Percentiles rank a stretch among this genome's conserved stretches.
These are phyloP conservation scores for Loriculus beryllinus DNA, from an alignment of 2,797 vertebrate genomes.

Conservation along the genomic window DNA sequence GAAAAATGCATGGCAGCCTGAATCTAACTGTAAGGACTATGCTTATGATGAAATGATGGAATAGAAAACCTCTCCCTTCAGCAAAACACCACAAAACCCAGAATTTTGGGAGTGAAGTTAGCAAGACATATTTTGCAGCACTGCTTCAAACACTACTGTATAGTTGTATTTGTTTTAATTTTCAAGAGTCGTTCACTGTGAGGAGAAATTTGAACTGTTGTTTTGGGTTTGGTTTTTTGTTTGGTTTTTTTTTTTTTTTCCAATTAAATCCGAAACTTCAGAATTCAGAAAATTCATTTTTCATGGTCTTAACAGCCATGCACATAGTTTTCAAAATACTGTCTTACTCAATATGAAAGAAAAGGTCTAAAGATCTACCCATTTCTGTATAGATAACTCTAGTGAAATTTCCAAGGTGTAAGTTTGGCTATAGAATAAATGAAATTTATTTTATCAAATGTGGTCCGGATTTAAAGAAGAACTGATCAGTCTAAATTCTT, in stretches of 20 bases:
- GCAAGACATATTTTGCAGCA: not conserved
- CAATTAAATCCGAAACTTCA: not conserved
- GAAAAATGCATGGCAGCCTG: not conserved
- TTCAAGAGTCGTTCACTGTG: not conserved
- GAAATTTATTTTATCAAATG: not conserved
- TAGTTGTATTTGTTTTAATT: not conserved
- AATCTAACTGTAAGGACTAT: not conserved
- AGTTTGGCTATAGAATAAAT: not conserved
- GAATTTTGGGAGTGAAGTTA: not conserved
- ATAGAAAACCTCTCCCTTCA: not conserved
- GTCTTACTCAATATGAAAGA: not conserved
- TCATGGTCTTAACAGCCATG: not conserved
- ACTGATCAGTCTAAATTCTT: not conserved
- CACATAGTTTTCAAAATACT: not conserved
- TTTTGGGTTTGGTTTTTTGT: not conserved
- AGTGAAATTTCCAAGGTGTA: not conserved
- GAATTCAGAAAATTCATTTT: not conserved
- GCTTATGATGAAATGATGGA: not conserved
- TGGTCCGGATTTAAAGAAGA: not conserved
- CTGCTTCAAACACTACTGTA: not conserved
- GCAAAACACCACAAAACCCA: not conserved
- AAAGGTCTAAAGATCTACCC: not conserved
- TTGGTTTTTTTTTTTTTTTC: not conserved
- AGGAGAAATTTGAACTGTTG: not conserved
- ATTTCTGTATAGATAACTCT: not conserved